Conservation (phyloP, 2,113 vertebrate genomes). For the Carlito syrichta region DNA sequence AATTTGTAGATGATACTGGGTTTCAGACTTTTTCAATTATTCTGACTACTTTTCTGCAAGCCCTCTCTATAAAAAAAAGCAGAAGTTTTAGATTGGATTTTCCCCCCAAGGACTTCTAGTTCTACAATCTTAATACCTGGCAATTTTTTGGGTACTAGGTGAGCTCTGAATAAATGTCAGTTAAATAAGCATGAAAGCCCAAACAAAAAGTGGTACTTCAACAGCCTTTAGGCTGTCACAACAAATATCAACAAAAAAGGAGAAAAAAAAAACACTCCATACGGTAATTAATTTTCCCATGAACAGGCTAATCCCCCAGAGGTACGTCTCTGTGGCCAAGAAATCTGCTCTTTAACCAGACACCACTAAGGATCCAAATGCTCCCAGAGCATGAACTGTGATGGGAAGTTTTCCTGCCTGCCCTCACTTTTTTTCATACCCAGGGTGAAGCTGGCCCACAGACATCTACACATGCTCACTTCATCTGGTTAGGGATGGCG, state of each 20-base stretch:
- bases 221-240: neutral
- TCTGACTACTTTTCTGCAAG: neutral
- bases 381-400: neutral
- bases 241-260: neutral
- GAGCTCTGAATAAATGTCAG: neutral
- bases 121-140: neutral
- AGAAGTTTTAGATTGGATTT: neutral
- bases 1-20: neutral
- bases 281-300: neutral
- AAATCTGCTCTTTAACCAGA: neutral
- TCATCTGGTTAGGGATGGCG: neutral
- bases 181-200: neutral
- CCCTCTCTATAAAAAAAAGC: neutral
- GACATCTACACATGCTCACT: neutral
- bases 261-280: neutral
- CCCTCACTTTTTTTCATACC: neutral
- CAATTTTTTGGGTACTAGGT: neutral
- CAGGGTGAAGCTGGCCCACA: neutral
- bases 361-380: fast-evolving
- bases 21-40: neutral
- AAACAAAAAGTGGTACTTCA: neutral
- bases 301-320: neutral
- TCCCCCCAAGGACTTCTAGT: neutral
- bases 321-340: neutral
- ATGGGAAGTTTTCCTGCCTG: neutral